Evolutionary conservation across 1,140 invertebrate species (phyloP), one percentile per base, ranked within the genome.

Genomic region (Drosophila triauraria): DNA sequence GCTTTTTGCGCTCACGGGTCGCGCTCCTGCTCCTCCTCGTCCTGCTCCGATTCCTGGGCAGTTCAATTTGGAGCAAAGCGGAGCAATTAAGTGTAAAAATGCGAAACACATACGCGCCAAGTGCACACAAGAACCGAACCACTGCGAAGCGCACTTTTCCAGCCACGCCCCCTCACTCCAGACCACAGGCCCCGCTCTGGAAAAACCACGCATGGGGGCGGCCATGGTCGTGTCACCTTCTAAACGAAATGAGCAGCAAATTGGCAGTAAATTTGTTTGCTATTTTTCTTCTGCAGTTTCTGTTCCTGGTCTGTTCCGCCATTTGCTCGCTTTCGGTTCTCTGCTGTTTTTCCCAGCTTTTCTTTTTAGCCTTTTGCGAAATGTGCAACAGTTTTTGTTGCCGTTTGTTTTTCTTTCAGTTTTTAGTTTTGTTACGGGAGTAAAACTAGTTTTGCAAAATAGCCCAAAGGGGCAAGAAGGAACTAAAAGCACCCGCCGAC

Each of bases 211-310:
- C 84, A 80, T 75, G 83, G 61, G 64, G 70, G 78, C 61, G 70
- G 78, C 61, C 80, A 74, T 80, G 84, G 83, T 65, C 85, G 50
- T 87, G 84, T 87, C 84, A 87, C 84, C 84, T 87, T 87, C 85
- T 88, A 87, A 84, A 78, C 84, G 85, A 87, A 87, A 87, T 87
- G 84, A 87, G 84, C 84, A 87, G 84, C 84, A 87, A 87, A 87
- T 87, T 90, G 84, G 84, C 84, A 87, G 84, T 87, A 87, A 90
- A 87, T 87, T 87, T 87, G 84, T 90, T 87, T 87, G 84, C 85
- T 81, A 87, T 87, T 87, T 87, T 87, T 87, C 84, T 90, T 88
- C 56, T 62, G 64, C 68, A 20, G 20, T 20, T 20, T 20, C 20
- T 68, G 40, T 56, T 67, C 61, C 57, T 40, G 17, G 25, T 69